Evolutionary conservation across 2,888 invertebrate species (phyloP).

Genomic region (Stenurella melanura): DNA sequence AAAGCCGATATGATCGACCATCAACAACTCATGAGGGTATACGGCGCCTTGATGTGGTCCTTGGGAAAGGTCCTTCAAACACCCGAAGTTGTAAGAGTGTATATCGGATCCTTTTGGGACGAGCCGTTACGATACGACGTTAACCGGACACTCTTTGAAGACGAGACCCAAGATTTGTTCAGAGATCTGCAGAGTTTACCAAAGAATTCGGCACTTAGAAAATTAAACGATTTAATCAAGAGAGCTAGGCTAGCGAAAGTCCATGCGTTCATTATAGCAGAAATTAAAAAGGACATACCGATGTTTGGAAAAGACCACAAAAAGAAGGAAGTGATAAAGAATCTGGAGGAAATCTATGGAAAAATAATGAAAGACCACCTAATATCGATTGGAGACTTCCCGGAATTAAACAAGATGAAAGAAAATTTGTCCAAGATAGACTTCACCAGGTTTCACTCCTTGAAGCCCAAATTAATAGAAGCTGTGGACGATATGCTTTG

Average conservation of each 20-base stretch:
- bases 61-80: slow-evolving; percentile 98
- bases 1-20: slow-evolving; percentile 99
- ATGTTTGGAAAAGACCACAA: slow-evolving; percentile 97
- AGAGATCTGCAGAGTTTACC: slow-evolving; percentile 96
- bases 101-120: slow-evolving; percentile 99
- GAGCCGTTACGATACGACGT: slow-evolving; percentile 95
- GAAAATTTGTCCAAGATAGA: slow-evolving; percentile 89
- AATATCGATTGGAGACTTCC: slow-evolving; percentile 98
- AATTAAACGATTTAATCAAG: slow-evolving; percentile 98
- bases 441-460: slow-evolving; percentile 93
- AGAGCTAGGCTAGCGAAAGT: slow-evolving; percentile 97
- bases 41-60: slow-evolving; percentile 99
- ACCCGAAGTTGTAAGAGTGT: slow-evolving; percentile 98
- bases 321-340: slow-evolving; percentile 97
- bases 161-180: slow-evolving; percentile 96
- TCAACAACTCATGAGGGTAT: slow-evolving; percentile 98
- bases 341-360: slow-evolving; percentile 90
- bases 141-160: slow-evolving; percentile 94
- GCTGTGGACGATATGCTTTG: slow-evolving; percentile 96
- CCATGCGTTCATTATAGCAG: slow-evolving; percentile 97
- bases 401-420: slow-evolving; percentile 96
- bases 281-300: slow-evolving; percentile 95
- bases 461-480: slow-evolving; percentile 93
- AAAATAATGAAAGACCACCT: slow-evolving; percentile 92
- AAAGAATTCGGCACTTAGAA: slow-evolving; percentile 95